Evolutionary conservation across 2,113 vertebrate species (phyloP).

Genomic region (Nothobranchius kuhntae): DNA sequence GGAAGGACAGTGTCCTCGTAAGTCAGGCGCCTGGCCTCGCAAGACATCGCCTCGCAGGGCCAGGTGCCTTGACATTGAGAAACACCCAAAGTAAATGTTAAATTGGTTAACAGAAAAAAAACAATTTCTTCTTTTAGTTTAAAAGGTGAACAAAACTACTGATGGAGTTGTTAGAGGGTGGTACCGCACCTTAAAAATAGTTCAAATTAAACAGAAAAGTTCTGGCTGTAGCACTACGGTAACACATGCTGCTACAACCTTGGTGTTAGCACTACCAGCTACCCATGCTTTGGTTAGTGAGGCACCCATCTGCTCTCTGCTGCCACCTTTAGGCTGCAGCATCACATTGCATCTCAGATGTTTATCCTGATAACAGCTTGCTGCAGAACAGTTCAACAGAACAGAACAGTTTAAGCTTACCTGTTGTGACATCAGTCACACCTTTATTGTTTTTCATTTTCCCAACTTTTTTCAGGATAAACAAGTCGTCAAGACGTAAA

Average conservation of each 20-base stretch:
- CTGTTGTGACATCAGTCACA: constrained; percentile 31
- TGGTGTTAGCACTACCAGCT: constrained; percentile 38
- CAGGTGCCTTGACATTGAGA: too few relatives aligned
- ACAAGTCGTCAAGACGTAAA: constrained; percentile 51
- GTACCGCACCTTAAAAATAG: constrained; percentile 53
- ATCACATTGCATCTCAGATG: constrained; percentile 78
- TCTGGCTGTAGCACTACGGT: constrained; percentile 58
- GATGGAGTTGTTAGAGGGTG: constrained; percentile 71
- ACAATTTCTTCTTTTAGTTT: background rate
- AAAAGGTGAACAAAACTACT: constrained; percentile 35
- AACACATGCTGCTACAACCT: constrained; percentile 70
- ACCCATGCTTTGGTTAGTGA: constrained; percentile 67
- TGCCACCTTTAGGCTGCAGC: constrained; percentile 47
- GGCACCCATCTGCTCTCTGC: constrained; percentile 39
- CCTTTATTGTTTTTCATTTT: background rate
- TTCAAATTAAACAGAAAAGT: constrained; percentile 21
- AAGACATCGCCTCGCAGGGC: too few relatives aligned
- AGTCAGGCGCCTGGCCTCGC: too few relatives aligned
- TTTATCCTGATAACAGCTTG: constrained; percentile 77
- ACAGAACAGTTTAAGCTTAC: constrained; percentile 42
- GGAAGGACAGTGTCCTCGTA: too few relatives aligned
- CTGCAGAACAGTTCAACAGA: background rate
- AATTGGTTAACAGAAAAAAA: background rate
- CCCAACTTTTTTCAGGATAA: constrained; percentile 76
- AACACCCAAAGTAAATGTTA: background rate